phyloP scores from a whole-genome alignment of 2,797 vertebrate species.

The Myotis vivesi region DNA sequence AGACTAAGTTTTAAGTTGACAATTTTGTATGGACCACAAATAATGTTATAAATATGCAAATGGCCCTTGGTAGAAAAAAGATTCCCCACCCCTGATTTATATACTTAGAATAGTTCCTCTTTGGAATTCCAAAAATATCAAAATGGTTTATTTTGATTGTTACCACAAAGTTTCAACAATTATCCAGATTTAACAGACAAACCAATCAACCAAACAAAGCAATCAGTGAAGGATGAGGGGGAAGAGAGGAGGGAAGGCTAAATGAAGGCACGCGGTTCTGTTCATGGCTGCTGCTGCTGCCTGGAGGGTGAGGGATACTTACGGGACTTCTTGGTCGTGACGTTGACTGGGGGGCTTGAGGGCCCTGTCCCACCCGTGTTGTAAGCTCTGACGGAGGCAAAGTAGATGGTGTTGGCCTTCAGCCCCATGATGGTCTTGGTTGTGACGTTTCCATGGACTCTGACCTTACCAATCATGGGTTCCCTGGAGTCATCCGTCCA shows the following conservation, averaged over 20 bases:
- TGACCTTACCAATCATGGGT: conserved; percentile 88
- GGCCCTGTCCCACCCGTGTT: conserved; percentile 93
- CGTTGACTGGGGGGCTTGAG: conserved; percentile 88
- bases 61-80: too few relatives aligned
- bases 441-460: conserved; percentile 91
- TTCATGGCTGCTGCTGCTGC: neutral
- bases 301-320: conserved; percentile 70
- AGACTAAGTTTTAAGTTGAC: too few relatives aligned
- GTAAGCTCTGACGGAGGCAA: conserved; percentile 90
- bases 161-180: neutral
- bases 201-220: neutral
- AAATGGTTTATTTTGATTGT: neutral
- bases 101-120: neutral
- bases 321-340: conserved; percentile 95
- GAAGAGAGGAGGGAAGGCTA: neutral
- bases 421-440: conserved; percentile 89
- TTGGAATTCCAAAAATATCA: neutral
- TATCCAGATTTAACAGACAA: neutral
- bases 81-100: neutral
- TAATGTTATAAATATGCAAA: too few relatives aligned
- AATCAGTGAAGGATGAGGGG: neutral
- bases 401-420: conserved; percentile 91
- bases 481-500: conserved; percentile 92
- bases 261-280: fast-evolving
- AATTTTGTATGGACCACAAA: too few relatives aligned